Base-by-base conservation (phyloP, 1,140 invertebrate genomes). In the Coelopa frigida region DNA sequence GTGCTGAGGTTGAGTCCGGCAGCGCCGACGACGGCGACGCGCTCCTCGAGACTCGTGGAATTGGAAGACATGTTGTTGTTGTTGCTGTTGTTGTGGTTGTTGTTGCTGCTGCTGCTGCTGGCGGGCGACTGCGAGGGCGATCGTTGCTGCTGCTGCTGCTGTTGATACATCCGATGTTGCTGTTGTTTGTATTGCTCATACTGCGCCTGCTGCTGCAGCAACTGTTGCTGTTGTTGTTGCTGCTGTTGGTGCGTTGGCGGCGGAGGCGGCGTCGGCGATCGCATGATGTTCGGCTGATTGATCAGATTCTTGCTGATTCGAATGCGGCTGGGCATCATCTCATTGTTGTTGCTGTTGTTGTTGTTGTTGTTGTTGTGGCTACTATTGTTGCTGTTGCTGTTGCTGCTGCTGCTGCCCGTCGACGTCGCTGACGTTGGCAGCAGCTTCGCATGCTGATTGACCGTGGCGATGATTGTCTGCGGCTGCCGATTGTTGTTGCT, bases 251-350 rank as follows among this genome's bases (percentile, higher is more conserved):
- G 49, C 44, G 48, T 50, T 31, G 54, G 54, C 17, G 50, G 21
- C 31, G 48, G 40, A 26, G 51, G 51, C 37, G 52, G 52, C 33
- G 52, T 54, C n/a, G 52, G 52, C 6, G 52, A 44, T 17, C 52
- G 32, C 15, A 54, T 42, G 24, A 46, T 48, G 39, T 45, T 50
- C 17, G 39, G 21, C 22, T 44, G 43, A 46, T 49, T 59, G 49
- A 63, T 62, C 49, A 68, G 46, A 50, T 68, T 68, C 51, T 65
- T 68, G 48, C 61, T 68, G 48, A 68, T 68, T 35, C 63, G 49
- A 17, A 68, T 68, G 39, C 64, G 64, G 49, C 64, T 68, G 15
- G 59, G 56, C 42, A 61, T 50, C 42, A 61, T 50, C 42, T 48
- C 45, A 46, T 42, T 49, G 45, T 46, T 37, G 50, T 36, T 54